Conservation (phyloP, 2,113 vertebrate genomes). For the Xiphophorus hellerii region DNA sequence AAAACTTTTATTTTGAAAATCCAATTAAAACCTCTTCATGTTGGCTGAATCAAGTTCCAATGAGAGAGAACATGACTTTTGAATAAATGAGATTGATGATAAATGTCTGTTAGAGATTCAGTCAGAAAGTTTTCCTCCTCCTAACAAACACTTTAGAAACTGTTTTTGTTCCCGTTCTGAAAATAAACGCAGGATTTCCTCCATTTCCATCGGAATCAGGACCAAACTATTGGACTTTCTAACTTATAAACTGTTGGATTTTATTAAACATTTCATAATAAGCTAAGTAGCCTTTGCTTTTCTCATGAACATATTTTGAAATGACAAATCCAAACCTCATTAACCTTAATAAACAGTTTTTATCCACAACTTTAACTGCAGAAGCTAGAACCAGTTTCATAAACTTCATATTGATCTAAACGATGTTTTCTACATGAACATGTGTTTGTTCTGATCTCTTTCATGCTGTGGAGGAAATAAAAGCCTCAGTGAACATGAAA, state of each 20-base stretch:
- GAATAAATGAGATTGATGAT: no score
- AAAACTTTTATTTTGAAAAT: no score
- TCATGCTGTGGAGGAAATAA: not conserved
- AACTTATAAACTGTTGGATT: no score
- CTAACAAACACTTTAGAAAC: not conserved
- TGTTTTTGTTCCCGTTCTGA: not conserved
- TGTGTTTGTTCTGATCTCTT: constrained; percentile 13
- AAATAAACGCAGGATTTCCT: not conserved
- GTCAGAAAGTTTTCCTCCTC: not conserved
- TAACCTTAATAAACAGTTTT: not conserved
- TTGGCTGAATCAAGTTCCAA: no score
- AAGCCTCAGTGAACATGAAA: constrained; percentile 29
- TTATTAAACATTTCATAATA: no score
- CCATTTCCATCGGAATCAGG: not conserved
- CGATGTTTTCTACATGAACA: constrained; percentile 30
- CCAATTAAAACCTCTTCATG: no score
- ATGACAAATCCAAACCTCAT: not conserved
- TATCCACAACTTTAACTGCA: not conserved
- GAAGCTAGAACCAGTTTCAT: no score
- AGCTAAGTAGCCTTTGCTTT: no score
- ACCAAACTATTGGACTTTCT: not conserved
- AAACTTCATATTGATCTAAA: constrained; percentile 17
- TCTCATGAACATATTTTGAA: no score
- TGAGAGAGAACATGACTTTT: no score
- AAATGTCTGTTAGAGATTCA: not conserved